Percentiles rank a stretch among this genome's conserved stretches.
Evolutionary conservation across 2,113 vertebrate genomes (phyloP).

Genomic region (Python bivittatus): DNA sequence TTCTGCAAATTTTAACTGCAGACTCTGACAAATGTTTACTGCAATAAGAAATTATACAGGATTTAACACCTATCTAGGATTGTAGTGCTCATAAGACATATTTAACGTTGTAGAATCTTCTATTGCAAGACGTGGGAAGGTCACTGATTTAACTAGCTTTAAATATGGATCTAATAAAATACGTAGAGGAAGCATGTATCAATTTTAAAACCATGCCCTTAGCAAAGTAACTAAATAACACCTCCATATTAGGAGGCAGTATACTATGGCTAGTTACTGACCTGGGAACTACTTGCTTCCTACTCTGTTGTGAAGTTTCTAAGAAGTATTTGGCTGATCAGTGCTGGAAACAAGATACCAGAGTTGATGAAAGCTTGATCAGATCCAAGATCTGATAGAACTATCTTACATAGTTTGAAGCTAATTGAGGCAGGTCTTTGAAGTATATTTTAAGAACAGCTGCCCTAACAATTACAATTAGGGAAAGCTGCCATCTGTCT

Average conservation of each 20-base stretch:
- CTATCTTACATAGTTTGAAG: neutral
- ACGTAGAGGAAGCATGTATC: neutral
- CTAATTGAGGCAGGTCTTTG: neutral
- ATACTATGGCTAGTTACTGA: neutral
- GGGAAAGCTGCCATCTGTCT: neutral
- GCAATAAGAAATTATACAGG: neutral
- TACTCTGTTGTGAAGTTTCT: neutral
- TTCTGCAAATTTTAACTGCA: neutral
- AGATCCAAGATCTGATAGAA: neutral
- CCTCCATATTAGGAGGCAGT: neutral
- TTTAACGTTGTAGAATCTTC: neutral
- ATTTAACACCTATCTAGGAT: neutral
- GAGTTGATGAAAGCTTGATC: neutral
- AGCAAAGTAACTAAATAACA: neutral
- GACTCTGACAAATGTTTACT: neutral
- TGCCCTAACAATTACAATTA: neutral
- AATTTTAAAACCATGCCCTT: neutral
- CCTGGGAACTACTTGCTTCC: neutral
- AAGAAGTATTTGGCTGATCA: neutral
- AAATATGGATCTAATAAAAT: neutral
- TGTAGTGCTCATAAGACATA: neutral
- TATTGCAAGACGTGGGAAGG: neutral
- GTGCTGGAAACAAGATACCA: neutral
- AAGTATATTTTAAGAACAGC: slow-evolving; percentile 8
- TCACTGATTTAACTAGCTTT: neutral